Base-by-base conservation (phyloP, 2,888 invertebrate genomes). In the Drosophila quinaria region DNA sequence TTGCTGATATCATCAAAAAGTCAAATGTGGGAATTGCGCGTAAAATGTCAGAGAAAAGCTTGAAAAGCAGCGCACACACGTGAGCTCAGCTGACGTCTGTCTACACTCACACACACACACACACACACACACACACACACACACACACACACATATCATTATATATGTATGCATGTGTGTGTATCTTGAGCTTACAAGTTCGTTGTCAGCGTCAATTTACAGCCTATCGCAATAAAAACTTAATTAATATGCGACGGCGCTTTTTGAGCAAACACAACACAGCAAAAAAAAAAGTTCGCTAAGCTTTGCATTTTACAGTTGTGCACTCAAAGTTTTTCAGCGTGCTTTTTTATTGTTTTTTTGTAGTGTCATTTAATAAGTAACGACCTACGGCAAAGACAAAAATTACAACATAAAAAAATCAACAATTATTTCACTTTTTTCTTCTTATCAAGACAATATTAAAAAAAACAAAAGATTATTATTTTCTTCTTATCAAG, bases 221-320 rank as follows among this genome's bases (percentile, higher is more conserved):
- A 51, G 64, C 70, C 80, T 85, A 82, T 73, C 78, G 59, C 87
- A 82, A 78, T 71, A 59, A 54, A 70, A 80, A 55, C 55, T 67
- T 74, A 64, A 76, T 85, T 71, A 73, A 44, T 56, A 56, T 68
- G 47, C 49, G 59, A 37, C 69, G 52, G 8, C 37, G 55, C 60
- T 52, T 52, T 39, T 55, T 62, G 33, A 35, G 47, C 51, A 52
- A 70, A 74, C 37, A 37, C 25, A 25, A 25, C 1, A 25, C 25
- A 6, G 6, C 22, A 25, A 22, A 25, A 25, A 0, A 37, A 37
- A 37, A 37, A 59, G 41, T 58, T 74, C 49, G 74, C 62, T 54
- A 39, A 52, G 64, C 52, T 74, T 74, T 70, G 76, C 75, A 64
- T 44, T 65, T 67, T 69, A 31, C 13, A 37, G 59, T 59, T 58